Evolutionary conservation across 2,888 invertebrate genomes (phyloP).

Genomic region (Rhyacophila evoluta): DNA sequence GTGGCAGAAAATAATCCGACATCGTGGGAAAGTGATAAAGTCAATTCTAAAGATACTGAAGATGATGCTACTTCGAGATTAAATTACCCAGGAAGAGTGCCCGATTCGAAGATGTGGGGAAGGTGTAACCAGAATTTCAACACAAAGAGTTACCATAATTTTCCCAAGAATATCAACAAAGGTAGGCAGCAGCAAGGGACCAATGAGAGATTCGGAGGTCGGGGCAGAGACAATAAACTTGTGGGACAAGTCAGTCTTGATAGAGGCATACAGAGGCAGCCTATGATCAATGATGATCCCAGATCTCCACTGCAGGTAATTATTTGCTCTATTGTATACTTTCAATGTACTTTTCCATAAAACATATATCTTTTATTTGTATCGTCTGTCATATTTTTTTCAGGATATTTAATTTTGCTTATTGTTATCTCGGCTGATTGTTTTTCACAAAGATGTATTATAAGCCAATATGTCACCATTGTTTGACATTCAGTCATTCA

Average conservation of each 20-base stretch:
- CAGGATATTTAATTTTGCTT: too few relatives aligned
- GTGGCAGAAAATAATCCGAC: background rate
- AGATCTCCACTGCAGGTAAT: constrained; percentile 28
- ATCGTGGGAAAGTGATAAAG: background rate
- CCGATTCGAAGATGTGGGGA: background rate
- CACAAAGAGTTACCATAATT: constrained; percentile 39
- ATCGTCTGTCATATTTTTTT: too few relatives aligned
- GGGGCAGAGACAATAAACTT: constrained; percentile 9
- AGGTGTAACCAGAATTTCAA: constrained; percentile 26
- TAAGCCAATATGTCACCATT: too few relatives aligned
- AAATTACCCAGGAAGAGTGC: background rate
- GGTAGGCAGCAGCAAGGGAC: constrained; percentile 6
- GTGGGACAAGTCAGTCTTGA: background rate
- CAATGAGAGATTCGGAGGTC: background rate
- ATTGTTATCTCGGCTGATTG: too few relatives aligned
- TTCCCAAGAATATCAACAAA: constrained; percentile 36
- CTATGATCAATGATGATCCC: background rate
- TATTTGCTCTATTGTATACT: background rate
- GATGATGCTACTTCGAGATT: background rate
- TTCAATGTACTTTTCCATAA: too few relatives aligned
- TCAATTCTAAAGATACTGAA: too few relatives aligned
- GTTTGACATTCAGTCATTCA: too few relatives aligned
- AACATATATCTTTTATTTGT: too few relatives aligned
- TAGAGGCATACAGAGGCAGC: background rate
- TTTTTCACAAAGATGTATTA: too few relatives aligned